phyloP scores from a whole-genome alignment of 2,113 vertebrate species.

The Xiphorhynchus elegans region DNA sequence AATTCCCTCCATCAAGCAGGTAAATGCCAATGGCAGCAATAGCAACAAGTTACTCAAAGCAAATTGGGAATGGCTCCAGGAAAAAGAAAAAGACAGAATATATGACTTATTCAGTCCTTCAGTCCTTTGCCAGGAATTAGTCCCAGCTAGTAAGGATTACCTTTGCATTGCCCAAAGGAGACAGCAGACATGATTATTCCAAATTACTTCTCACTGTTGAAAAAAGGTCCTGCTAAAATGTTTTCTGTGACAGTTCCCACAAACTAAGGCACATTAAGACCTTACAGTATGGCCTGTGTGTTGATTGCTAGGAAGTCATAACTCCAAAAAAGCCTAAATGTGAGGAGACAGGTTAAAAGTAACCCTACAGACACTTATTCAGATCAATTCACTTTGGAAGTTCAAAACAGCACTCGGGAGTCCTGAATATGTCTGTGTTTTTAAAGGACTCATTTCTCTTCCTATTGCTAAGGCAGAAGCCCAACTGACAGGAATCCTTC shows the following conservation, averaged over 20 bases:
- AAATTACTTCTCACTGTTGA: background rate
- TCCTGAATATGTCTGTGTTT: background rate
- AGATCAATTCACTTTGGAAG: background rate
- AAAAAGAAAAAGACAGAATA: background rate
- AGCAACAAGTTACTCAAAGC: background rate
- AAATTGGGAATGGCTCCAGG: background rate
- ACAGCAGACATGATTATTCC: background rate
- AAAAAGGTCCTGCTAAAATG: background rate
- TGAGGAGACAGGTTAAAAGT: background rate
- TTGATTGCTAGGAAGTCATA: background rate
- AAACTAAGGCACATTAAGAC: background rate
- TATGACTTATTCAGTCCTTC: background rate
- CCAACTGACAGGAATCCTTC: background rate
- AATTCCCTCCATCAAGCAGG: background rate
- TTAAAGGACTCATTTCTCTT: background rate
- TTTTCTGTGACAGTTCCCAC: background rate
- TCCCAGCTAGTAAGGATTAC: background rate
- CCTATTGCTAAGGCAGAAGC: background rate
- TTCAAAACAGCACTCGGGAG: background rate
- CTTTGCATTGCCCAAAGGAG: background rate
- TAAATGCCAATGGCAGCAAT: background rate
- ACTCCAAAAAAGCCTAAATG: background rate
- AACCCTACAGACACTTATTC: background rate
- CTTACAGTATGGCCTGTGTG: background rate
- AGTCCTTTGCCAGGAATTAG: background rate